phyloP scores from a whole-genome alignment of 2,888 invertebrate species.

The Glyphotaelius pellucidus region DNA sequence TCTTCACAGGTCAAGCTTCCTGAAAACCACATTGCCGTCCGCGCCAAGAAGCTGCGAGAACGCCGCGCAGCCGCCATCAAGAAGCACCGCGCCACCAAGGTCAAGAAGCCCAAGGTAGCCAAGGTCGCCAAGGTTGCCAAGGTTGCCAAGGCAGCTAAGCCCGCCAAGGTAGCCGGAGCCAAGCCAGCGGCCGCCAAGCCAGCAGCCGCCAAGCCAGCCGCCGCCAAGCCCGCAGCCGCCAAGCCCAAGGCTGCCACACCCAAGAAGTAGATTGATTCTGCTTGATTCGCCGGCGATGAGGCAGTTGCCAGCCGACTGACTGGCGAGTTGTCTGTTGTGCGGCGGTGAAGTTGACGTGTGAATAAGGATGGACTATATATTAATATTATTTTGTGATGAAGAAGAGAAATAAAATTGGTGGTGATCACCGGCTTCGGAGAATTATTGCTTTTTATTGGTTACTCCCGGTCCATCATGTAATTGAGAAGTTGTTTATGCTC shows the following conservation, averaged over 20 bases:
- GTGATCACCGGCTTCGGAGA: neutral
- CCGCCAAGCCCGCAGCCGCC: conserved; percentile 28
- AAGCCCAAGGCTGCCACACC: neutral
- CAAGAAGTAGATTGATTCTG: neutral
- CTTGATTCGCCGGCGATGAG: neutral
- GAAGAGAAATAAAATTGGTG: neutral
- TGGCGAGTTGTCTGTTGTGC: neutral
- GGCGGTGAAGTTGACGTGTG: neutral
- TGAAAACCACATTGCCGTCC: conserved; percentile 73
- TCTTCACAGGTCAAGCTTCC: conserved; percentile 75
- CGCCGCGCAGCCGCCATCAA: conserved; percentile 76
- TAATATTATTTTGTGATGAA: neutral
- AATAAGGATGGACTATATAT: neutral
- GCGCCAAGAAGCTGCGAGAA: conserved; percentile 75
- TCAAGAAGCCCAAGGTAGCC: conserved; percentile 67
- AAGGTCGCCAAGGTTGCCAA: conserved; percentile 72
- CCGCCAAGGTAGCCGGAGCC: conserved; percentile 67
- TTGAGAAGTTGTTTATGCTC: too few species aligned
- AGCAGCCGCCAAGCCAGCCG: conserved; percentile 65
- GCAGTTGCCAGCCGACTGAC: neutral
- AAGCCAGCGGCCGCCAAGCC: conserved; percentile 68
- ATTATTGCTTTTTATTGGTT: neutral
- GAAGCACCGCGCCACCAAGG: conserved; percentile 72
- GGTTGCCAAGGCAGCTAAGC: conserved; percentile 64
- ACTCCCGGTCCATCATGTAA: neutral